These are phyloP conservation scores for Chamaetylas fuelleborni DNA, from an alignment of 2,113 vertebrate species.

Conservation along the genomic window DNA sequence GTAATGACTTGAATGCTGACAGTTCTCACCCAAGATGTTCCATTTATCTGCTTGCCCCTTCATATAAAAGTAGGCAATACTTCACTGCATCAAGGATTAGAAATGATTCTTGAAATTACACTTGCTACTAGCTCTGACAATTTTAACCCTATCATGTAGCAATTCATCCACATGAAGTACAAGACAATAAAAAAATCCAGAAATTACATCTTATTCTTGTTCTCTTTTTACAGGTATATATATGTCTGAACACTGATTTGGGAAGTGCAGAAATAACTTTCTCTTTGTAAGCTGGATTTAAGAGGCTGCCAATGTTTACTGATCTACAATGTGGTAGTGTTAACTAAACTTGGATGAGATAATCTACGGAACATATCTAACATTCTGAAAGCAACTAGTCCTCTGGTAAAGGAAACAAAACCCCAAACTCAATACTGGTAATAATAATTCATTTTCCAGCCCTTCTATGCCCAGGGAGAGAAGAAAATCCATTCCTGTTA, in stretches of 20 bases:
- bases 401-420: not conserved
- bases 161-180: not conserved
- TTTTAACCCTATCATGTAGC: not conserved
- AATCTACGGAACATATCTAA: not conserved
- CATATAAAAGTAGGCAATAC: not conserved
- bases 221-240: not conserved
- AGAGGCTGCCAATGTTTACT: not conserved
- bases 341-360: not conserved
- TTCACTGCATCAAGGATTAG: not conserved
- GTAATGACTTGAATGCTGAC: not conserved
- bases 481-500: not conserved
- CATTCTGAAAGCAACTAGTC: not conserved
- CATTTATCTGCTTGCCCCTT: not conserved
- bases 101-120: not conserved
- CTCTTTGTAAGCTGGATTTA: not conserved
- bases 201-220: not conserved
- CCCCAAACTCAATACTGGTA: not conserved
- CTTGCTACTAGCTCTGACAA: not conserved
- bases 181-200: not conserved
- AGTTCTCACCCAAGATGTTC: not conserved
- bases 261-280: not conserved
- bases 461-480: not conserved
- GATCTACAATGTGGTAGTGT: not conserved
- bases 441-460: not conserved
- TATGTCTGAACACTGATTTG: not conserved